Conservation (phyloP, 2,113 vertebrate genomes). For the Entomyzon cyanotis region DNA sequence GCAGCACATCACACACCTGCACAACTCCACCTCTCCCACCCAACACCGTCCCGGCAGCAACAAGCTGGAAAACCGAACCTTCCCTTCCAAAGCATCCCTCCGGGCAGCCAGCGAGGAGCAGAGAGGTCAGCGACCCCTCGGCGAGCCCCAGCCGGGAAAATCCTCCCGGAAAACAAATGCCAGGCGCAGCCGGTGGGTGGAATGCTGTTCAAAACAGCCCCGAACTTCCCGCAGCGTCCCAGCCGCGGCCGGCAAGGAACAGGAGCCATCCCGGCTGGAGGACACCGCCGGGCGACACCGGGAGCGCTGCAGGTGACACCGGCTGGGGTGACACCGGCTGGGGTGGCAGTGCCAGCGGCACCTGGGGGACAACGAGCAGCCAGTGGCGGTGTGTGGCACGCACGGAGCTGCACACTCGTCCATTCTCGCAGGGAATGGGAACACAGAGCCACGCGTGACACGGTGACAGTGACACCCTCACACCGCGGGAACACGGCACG, state of each 20-base stretch:
- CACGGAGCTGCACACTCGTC: neutral
- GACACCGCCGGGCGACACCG: neutral
- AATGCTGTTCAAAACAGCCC: neutral
- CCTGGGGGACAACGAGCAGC: neutral
- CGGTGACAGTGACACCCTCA: rapidly evolving
- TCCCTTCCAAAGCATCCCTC: neutral
- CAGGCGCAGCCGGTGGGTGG: rapidly evolving
- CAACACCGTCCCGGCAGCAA: rapidly evolving
- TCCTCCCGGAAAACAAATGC: neutral
- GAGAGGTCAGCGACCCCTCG: neutral
- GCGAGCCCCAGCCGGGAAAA: neutral
- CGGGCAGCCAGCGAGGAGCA: neutral
- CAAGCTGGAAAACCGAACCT: neutral
- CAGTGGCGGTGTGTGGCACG: neutral
- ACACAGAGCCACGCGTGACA: neutral
- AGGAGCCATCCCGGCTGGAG: neutral
- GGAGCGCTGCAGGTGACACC: neutral
- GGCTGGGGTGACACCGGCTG: neutral
- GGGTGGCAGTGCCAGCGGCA: neutral
- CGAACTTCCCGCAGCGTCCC: neutral
- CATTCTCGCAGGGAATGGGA: neutral
- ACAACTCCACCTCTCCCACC: neutral
- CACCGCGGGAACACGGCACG: neutral
- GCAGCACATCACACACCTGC: neutral
- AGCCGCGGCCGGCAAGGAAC: rapidly evolving